Percentiles rank a stretch among this genome's conserved stretches.
Evolutionary conservation across 2,113 vertebrate species (phyloP).

Genomic region (Solea solea): DNA sequence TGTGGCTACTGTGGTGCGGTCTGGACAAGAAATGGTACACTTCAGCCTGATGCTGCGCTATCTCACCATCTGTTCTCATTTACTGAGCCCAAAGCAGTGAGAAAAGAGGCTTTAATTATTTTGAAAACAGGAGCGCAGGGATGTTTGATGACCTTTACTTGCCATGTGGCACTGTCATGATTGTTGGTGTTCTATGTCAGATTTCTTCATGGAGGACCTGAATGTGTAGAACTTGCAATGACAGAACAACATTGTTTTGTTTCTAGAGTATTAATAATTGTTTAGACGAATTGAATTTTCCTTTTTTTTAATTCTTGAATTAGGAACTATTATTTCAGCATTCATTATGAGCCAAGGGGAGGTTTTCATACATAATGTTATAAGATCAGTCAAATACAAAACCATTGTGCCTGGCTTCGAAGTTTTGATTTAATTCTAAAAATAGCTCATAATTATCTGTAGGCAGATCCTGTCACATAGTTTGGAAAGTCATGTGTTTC

Average conservation of each 20-base stretch:
- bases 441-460: neutral
- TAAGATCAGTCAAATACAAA: neutral
- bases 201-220: neutral
- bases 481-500: too few relatives aligned
- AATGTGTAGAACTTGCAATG: too few relatives aligned
- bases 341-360: neutral
- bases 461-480: too few relatives aligned
- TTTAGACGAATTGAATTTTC: neutral
- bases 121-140: neutral
- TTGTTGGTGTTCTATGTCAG: neutral
- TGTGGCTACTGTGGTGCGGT: neutral
- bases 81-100: constrained; percentile 2
- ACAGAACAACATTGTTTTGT: too few relatives aligned
- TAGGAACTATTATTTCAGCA: neutral
- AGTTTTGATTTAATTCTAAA: constrained; percentile 4
- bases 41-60: constrained; percentile 13
- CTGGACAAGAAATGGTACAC: constrained; percentile 8
- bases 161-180: neutral
- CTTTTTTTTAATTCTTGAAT: neutral
- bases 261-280: too few relatives aligned
- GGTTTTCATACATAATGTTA: neutral
- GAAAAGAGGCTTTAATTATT: constrained; percentile 16
- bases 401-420: neutral
- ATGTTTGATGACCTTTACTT: constrained; percentile 3
- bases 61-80: constrained; percentile 21